phyloP scores from a whole-genome alignment of 2,888 invertebrate species.

The Cantharis rustica region DNA sequence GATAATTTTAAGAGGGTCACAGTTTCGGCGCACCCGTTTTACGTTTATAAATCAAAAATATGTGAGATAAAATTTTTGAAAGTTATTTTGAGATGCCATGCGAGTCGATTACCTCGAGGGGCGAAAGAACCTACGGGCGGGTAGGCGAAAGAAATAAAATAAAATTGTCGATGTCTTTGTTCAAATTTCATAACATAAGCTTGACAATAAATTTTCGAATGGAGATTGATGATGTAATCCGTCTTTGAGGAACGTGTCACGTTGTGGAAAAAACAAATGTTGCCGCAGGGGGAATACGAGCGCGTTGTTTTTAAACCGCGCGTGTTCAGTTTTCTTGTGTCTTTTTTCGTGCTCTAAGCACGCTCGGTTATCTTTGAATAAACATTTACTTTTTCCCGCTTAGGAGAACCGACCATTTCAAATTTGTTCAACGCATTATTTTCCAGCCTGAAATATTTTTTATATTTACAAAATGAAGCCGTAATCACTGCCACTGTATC shows the following conservation, averaged over 20 bases:
- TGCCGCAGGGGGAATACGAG: slow-evolving; percentile 11
- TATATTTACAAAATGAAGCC: background rate
- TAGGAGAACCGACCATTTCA: background rate
- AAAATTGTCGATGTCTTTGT: background rate
- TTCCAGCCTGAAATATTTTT: background rate
- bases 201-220: slow-evolving; percentile 13
- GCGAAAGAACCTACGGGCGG: too few relatives aligned
- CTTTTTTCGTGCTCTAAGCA: background rate
- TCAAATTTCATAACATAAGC: slow-evolving; percentile 11
- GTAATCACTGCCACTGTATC: background rate
- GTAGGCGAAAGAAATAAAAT: background rate
- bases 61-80: background rate
- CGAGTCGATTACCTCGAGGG: background rate
- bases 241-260: slow-evolving; percentile 17
- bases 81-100: background rate
- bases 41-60: background rate
- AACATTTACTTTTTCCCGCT: background rate
- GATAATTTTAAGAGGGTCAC: background rate
- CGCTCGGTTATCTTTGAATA: background rate
- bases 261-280: slow-evolving; percentile 13
- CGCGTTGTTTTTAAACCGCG: background rate
- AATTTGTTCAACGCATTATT: background rate
- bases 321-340: background rate
- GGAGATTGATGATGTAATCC: slow-evolving; percentile 26
- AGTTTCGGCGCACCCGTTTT: background rate